A percentile compares a stretch with the other conserved stretches of the same genome.
These are phyloP conservation scores for Myrmophylax atrothorax DNA, from an alignment of 2,113 vertebrate species.

Conservation along the genomic window DNA sequence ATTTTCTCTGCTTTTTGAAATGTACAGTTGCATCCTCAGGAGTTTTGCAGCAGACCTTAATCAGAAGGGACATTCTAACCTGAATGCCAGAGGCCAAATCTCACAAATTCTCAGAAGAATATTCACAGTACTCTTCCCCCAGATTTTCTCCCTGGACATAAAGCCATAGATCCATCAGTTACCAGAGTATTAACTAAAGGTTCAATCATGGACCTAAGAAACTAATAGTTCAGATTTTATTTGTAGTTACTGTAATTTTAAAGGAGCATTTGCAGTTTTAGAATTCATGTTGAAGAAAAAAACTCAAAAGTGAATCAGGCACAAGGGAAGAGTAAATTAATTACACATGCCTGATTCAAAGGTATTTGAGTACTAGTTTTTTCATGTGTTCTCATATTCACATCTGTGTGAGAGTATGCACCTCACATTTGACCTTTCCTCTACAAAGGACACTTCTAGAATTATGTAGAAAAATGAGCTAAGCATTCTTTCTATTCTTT, in stretches of 20 bases:
- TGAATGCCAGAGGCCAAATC: background rate
- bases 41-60: background rate
- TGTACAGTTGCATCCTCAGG: background rate
- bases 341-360: background rate
- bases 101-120: slow-evolving; percentile 10
- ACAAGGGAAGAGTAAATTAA: background rate
- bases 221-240: background rate
- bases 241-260: background rate
- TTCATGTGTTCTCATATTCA: background rate
- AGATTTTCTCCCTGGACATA: background rate
- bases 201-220: background rate
- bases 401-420: background rate
- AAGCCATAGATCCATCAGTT: background rate
- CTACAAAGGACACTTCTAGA: background rate
- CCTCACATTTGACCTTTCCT: background rate
- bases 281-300: background rate
- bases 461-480: background rate
- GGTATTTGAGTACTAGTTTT: background rate
- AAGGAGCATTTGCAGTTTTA: background rate
- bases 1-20: slow-evolving; percentile 31
- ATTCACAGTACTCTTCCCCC: background rate
- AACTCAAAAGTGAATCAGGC: background rate
- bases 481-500: background rate
- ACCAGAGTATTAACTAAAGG: background rate
- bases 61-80: slow-evolving; percentile 21